These are phyloP conservation scores for Drosophila glabriapex DNA, from an alignment of 2,888 invertebrate genomes.

Conservation along the genomic window DNA sequence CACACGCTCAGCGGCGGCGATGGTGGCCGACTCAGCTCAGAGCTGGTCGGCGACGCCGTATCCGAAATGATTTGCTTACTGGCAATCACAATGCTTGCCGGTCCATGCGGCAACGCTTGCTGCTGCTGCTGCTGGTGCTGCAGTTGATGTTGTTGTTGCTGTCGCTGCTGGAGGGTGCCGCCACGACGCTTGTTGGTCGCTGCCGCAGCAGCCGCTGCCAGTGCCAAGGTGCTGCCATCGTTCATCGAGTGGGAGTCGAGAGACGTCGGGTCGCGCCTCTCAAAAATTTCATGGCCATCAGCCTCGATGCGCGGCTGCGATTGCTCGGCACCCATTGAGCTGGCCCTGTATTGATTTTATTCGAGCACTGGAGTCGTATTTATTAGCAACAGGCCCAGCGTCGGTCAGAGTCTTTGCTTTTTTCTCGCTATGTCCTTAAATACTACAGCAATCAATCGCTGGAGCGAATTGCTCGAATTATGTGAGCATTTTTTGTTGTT, in stretches of 20 bases:
- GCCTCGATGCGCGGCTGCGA: constrained; percentile 86
- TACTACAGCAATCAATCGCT: not conserved
- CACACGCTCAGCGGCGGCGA: constrained; percentile 96
- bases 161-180: constrained; percentile 30
- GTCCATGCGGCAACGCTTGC: constrained; percentile 37
- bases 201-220: constrained; percentile 62
- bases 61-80: constrained; percentile 71
- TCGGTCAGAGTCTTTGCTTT: not conserved
- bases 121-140: constrained; percentile 40
- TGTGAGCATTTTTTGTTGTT: not conserved
- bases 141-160: constrained; percentile 48
- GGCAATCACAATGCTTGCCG: constrained; percentile 70
- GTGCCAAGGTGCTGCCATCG: constrained; percentile 51
- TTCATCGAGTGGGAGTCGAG: constrained; percentile 19
- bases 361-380: not conserved
- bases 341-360: constrained; percentile 50
- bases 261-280: constrained; percentile 49
- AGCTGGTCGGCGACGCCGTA: constrained; percentile 80
- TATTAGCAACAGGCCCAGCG: not conserved
- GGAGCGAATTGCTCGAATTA: not conserved
- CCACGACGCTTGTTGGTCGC: constrained; percentile 76
- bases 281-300: constrained; percentile 81
- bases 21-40: constrained; percentile 87
- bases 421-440: not conserved
- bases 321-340: constrained; percentile 88